phyloP scores from a whole-genome alignment of 2,797 vertebrate species.

The Anguilla pacifica region DNA sequence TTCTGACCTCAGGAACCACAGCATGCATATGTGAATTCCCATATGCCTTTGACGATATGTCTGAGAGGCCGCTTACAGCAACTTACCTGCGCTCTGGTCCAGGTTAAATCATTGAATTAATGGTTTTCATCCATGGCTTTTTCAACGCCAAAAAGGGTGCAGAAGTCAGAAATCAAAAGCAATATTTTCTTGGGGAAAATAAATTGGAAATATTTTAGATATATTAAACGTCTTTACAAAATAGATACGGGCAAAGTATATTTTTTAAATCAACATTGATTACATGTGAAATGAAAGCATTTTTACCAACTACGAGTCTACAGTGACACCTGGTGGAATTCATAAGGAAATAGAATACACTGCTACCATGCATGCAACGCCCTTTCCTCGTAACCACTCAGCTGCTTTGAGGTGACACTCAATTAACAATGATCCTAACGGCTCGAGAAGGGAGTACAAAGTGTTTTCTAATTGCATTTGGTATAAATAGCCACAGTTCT shows the following conservation, averaged over 20 bases:
- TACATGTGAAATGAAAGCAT: neutral
- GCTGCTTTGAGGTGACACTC: neutral
- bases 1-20: neutral
- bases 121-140: neutral
- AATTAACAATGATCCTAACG: too few species aligned
- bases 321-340: constrained; percentile 2
- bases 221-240: neutral
- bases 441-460: too few species aligned
- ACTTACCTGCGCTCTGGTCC: too few species aligned
- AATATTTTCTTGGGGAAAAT: neutral
- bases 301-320: neutral
- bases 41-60: neutral
- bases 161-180: neutral
- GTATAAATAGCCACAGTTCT: too few species aligned
- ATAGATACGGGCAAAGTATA: neutral
- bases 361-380: neutral
- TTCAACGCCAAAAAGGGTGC: neutral
- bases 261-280: too few species aligned
- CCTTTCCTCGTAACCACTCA: neutral
- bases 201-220: neutral
- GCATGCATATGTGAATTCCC: neutral
- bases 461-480: too few species aligned
- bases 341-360: neutral
- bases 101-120: too few species aligned
- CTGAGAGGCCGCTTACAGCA: too few species aligned